A percentile compares a stretch with the other conserved stretches of the same genome.
phyloP scores from a whole-genome alignment of 2,888 invertebrate species.

The Toxonevra muliebris region DNA sequence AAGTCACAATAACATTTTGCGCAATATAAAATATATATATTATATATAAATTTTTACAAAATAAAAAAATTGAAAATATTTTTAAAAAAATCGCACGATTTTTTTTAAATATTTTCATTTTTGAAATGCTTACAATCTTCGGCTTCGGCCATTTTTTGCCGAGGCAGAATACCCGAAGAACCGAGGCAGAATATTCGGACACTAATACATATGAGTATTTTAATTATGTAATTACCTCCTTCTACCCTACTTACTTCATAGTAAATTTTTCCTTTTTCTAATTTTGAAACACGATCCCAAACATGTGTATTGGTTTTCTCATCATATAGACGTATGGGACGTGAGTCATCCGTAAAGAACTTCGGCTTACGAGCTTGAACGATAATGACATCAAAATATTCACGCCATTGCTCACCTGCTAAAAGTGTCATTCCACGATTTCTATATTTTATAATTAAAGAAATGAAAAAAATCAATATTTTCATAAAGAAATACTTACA shows the following conservation, averaged over 20 bases:
- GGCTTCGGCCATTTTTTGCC: too few species aligned
- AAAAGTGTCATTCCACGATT: constrained; percentile 91
- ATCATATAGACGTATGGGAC: constrained; percentile 90
- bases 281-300: constrained; percentile 88
- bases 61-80: too few species aligned
- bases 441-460: constrained; percentile 57
- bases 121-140: too few species aligned
- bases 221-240: constrained; percentile 1
- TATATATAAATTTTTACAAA: too few species aligned
- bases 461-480: constrained; percentile 67
- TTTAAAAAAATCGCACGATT: too few species aligned
- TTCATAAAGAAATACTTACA: constrained; percentile 74
- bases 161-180: too few species aligned
- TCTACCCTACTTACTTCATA: constrained; percentile 75
- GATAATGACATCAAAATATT: constrained; percentile 92
- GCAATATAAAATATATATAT: too few species aligned
- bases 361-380: constrained; percentile 95
- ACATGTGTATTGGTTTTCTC: constrained; percentile 81
- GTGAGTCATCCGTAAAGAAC: constrained; percentile 92
- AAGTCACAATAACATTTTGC: too few species aligned
- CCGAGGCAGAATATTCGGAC: too few species aligned
- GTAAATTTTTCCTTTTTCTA: constrained; percentile 91
- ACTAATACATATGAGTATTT: too few species aligned
- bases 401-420: constrained; percentile 87
- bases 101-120: too few species aligned